A percentile compares a stretch with the other conserved stretches of the same genome.
These are phyloP conservation scores for Saturnia pavonia DNA, from an alignment of 2,888 invertebrate genomes.

Conservation along the genomic window DNA sequence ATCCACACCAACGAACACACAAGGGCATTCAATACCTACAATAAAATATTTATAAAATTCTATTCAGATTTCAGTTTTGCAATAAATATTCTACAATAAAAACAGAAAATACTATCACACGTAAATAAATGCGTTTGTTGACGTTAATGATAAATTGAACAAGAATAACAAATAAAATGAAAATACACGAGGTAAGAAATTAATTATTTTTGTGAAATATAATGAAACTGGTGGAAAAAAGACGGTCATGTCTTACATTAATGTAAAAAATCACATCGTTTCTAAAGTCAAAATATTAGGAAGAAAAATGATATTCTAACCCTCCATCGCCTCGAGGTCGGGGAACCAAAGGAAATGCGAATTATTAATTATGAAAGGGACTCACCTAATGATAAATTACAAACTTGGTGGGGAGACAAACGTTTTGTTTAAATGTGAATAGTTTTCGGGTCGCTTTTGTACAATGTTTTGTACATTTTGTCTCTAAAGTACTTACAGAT, in stretches of 20 bases:
- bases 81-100: not conserved
- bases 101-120: not conserved
- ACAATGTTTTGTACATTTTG: not conserved
- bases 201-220: not conserved
- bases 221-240: not conserved
- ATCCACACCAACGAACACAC: slow-evolving; percentile 7
- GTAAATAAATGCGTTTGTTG: not conserved
- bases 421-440: not conserved
- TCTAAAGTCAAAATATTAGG: not conserved
- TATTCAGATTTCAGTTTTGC: not conserved
- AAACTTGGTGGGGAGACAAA: slow-evolving; percentile 5
- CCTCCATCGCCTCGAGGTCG: not conserved
- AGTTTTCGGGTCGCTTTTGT: not conserved
- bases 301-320: slow-evolving; percentile 1
- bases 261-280: not conserved
- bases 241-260: not conserved
- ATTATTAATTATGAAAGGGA: slow-evolving; percentile 14
- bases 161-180: not conserved
- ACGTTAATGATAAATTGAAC: too few species aligned
- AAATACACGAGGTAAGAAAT: not conserved
- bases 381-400: slow-evolving; percentile 8
- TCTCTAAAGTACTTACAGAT: not conserved
- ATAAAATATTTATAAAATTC: not conserved
- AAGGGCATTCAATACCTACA: not conserved
- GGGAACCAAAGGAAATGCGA: not conserved